Evolutionary conservation across 2,797 vertebrate genomes (phyloP).

Genomic region (Chelon labrosus): DNA sequence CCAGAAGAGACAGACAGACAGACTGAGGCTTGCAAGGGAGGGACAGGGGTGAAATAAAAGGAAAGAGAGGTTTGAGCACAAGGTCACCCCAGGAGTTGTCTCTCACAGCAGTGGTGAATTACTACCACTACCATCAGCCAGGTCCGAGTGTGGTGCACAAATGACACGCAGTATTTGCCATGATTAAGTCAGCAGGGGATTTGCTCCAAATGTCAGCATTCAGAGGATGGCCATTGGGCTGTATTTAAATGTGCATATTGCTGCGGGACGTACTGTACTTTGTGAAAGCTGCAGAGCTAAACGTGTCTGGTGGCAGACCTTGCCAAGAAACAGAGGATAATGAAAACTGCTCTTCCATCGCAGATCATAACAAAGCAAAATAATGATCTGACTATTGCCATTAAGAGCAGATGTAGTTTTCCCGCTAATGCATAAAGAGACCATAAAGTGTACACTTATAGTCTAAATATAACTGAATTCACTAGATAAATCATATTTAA

Average conservation of each 20-base stretch:
- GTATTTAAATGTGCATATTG: constrained; percentile 56
- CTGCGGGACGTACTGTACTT: constrained; percentile 47
- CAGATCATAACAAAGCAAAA: background rate
- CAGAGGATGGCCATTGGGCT: constrained; percentile 67
- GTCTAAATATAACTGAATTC: background rate
- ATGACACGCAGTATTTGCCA: constrained; percentile 87
- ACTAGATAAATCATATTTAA: background rate
- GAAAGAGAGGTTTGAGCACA: constrained; percentile 61
- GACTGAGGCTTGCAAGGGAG: constrained; percentile 25
- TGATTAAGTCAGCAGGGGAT: constrained; percentile 88
- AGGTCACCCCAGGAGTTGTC: constrained; percentile 76
- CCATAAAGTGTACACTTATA: background rate
- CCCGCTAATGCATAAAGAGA: background rate
- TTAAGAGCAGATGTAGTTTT: background rate
- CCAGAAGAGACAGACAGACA: constrained; percentile 48
- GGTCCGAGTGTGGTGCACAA: constrained; percentile 84
- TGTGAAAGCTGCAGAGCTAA: constrained; percentile 23
- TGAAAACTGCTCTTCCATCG: background rate
- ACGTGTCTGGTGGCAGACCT: background rate
- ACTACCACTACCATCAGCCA: constrained; percentile 85
- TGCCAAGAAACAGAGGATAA: background rate
- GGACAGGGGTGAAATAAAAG: constrained; percentile 35
- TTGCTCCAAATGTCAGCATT: constrained; percentile 87
- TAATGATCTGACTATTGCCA: background rate
- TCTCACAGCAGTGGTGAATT: constrained; percentile 87